These are phyloP conservation scores for Mesorhabditis spiculigera DNA, from an alignment of 2,888 invertebrate genomes.

Conservation along the genomic window DNA sequence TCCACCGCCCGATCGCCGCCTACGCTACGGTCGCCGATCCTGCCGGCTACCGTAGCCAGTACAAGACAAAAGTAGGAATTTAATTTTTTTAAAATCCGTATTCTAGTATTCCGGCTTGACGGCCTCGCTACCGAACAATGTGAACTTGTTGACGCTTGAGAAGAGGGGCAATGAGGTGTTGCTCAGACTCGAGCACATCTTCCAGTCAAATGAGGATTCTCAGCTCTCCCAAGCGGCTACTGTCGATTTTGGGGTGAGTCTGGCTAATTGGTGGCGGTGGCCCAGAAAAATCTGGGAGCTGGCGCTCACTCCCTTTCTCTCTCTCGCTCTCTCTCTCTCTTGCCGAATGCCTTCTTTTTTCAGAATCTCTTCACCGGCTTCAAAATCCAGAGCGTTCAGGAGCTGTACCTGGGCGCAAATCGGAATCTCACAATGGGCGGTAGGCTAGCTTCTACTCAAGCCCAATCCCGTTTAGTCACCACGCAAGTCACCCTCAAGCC, in stretches of 20 bases:
- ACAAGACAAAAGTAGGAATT: neutral
- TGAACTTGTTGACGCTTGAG: conserved; percentile 61
- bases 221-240: conserved; percentile 36
- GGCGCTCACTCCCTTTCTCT: neutral
- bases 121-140: conserved; percentile 40
- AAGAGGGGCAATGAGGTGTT: conserved; percentile 56
- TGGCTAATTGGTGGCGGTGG: neutral
- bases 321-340: no score
- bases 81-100: neutral
- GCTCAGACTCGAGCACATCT: conserved; percentile 61
- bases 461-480: no score
- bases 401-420: conserved; percentile 29
- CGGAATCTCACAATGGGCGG: conserved; percentile 9
- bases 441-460: no score
- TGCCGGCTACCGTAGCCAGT: conserved; percentile 10
- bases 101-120: conserved; percentile 34
- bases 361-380: conserved; percentile 33
- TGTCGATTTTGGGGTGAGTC: conserved; percentile 55
- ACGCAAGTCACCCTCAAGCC: no score
- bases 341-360: conserved; percentile 3
- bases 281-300: neutral
- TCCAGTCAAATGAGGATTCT: conserved; percentile 54
- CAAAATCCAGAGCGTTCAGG: conserved; percentile 21
- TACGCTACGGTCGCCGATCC: conserved; percentile 25
- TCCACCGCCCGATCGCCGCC: conserved; percentile 44